These are phyloP conservation scores for Hypanus sabinus DNA, from an alignment of 2,113 vertebrate species.

Conservation along the genomic window DNA sequence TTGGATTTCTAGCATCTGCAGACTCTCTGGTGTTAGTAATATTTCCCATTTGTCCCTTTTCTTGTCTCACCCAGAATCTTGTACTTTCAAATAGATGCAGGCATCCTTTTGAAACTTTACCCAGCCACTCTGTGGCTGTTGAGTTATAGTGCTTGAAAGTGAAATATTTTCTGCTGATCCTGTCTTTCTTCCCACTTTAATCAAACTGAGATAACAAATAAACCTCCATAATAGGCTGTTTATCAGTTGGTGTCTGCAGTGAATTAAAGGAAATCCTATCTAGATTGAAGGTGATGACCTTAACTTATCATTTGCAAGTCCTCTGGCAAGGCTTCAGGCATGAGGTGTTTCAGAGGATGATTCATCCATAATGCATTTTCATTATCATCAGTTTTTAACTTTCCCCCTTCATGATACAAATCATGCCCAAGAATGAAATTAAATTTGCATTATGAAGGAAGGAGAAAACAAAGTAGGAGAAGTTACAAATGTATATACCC, in stretches of 20 bases:
- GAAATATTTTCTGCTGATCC: background rate
- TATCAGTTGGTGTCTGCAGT: background rate
- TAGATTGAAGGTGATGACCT: background rate
- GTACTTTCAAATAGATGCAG: background rate
- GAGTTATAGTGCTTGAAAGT: background rate
- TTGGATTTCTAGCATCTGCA: too few species aligned
- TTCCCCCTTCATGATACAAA: background rate
- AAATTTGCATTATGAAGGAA: background rate
- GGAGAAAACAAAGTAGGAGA: background rate
- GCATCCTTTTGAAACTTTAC: background rate
- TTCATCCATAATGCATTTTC: background rate
- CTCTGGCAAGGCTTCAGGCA: background rate
- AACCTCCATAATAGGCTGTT: background rate
- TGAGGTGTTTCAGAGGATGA: background rate
- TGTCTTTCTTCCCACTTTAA: background rate
- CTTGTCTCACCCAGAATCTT: background rate
- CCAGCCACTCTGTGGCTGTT: background rate
- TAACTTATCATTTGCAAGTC: background rate
- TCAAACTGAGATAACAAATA: background rate
- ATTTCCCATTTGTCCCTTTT: background rate
- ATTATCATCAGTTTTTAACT: background rate
- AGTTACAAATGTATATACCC: background rate
- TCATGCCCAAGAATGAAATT: background rate
- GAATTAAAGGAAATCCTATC: background rate
- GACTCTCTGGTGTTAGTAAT: too few species aligned